Evolutionary conservation across 2,113 vertebrate species (phyloP).

Genomic region (Gadus macrocephalus): DNA sequence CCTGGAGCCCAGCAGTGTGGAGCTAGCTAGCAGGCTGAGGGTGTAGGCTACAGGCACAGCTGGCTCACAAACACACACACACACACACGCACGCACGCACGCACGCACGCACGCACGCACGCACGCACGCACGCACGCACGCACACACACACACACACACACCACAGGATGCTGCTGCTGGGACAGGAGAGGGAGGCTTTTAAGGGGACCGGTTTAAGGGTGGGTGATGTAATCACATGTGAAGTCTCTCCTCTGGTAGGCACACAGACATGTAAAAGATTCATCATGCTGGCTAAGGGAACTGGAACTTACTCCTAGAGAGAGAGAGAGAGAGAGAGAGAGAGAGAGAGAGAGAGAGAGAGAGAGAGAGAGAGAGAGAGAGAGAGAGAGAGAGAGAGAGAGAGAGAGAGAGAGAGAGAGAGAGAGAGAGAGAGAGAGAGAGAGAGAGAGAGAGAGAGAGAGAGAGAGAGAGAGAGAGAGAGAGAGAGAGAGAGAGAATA

Average conservation of each 20-base stretch:
- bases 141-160: background rate
- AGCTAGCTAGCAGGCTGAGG: constrained; percentile 22
- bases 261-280: constrained; percentile 64
- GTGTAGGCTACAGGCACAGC: constrained; percentile 28
- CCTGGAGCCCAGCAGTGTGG: constrained; percentile 9
- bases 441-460: background rate
- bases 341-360: too few species aligned
- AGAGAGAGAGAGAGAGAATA: background rate
- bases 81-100: too few species aligned
- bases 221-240: constrained; percentile 71
- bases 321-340: background rate
- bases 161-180: background rate
- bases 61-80: constrained; percentile 23
- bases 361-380: background rate
- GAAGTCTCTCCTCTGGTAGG: constrained; percentile 61
- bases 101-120: too few species aligned
- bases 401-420: too few species aligned
- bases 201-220: constrained; percentile 36
- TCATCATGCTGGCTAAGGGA: constrained; percentile 55
- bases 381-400: background rate
- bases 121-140: background rate
- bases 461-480: constrained; percentile 1
- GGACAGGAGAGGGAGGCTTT: constrained; percentile 33
- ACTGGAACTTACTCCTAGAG: constrained; percentile 21
- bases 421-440: too few species aligned